These are phyloP conservation scores for Campylomormyrus numenius DNA, from an alignment of 2,113 vertebrate species.

Conservation along the genomic window DNA sequence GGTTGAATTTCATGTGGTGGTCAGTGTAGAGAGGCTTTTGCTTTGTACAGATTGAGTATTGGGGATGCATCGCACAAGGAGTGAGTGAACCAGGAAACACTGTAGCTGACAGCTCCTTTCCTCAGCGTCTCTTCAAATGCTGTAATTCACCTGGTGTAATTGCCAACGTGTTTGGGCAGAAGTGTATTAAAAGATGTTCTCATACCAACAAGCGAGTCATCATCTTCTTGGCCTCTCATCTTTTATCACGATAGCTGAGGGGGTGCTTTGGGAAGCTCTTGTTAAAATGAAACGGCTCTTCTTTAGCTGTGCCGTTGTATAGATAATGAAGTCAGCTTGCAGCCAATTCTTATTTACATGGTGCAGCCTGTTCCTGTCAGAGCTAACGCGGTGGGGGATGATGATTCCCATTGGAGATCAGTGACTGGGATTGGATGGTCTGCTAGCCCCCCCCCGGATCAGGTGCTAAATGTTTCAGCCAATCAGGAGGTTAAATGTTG, in stretches of 20 bases:
- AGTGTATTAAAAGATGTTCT: not conserved
- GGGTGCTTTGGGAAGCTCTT: not conserved
- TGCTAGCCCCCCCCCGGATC: not conserved
- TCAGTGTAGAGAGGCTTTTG: not conserved
- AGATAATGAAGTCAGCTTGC: not conserved
- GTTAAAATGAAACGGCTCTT: not conserved
- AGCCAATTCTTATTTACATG: too few relatives aligned
- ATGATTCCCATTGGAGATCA: not conserved
- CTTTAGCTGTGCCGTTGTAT: not conserved
- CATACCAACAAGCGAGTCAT: not conserved
- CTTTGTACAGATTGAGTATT: not conserved
- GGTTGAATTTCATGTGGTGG: not conserved
- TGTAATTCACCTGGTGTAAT: not conserved
- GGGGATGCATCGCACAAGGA: not conserved
- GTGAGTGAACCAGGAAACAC: not conserved
- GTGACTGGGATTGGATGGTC: not conserved
- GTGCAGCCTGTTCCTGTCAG: not conserved
- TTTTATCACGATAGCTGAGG: not conserved
- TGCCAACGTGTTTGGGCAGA: not conserved
- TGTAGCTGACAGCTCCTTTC: not conserved
- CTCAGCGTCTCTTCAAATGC: not conserved
- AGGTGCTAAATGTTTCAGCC: not conserved
- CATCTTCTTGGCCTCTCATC: not conserved
- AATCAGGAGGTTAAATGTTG: not conserved
- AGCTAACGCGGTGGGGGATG: not conserved